Base-by-base conservation (phyloP, 92 coral and sea anemone genomes). In the Heliopora coerulea region DNA sequence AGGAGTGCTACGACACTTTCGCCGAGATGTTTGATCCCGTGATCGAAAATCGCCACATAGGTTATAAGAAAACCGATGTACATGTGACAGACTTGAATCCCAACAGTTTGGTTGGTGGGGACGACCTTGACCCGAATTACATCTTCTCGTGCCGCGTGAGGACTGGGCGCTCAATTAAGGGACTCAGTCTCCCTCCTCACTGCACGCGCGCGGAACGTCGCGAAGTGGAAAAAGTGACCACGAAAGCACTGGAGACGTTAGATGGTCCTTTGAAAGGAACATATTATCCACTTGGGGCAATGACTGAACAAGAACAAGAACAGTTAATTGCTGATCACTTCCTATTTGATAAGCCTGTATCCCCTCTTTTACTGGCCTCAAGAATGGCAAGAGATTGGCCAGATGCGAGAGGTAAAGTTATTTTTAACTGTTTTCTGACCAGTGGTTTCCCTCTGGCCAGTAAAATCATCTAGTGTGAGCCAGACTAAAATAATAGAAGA, bases 301-400 rank as follows among this genome's bases (percentile, higher is more conserved):
- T 91, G 97, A 91, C 87, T 6, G 88, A 88, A 10, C 34, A 80
- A 40, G 97, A 91, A 37, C 97, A 91, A 75, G 97, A 88, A 18
- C 89, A 91, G 78, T 86, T 91, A 32, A 91, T 91, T 39, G 75
- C 83, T 25, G 97, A 91, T 68, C 97, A 91, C 54, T 91, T 91
- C 74, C 62, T 91, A 29, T 91, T 91, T 58, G 97, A 91, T 80
- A 91, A 91, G 56, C 97, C 97, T 0, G 97, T 91, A 28, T 91
- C 97, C 24, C 97, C 97, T 30, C 90, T 91, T 28, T 82, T 91
- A 39, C 75, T 85, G 24, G 85, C 97, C 33, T 87, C 97, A 25
- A 85, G 97, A 35, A 91, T 91, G 97, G 97, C 95, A 23, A 91
- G 95, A 46, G 97, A 91, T 41, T 91, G 97, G 97, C 91, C 97